Evolutionary conservation across 2,113 vertebrate species (phyloP).

Genomic region (Pseudorectes ferrugineus): DNA sequence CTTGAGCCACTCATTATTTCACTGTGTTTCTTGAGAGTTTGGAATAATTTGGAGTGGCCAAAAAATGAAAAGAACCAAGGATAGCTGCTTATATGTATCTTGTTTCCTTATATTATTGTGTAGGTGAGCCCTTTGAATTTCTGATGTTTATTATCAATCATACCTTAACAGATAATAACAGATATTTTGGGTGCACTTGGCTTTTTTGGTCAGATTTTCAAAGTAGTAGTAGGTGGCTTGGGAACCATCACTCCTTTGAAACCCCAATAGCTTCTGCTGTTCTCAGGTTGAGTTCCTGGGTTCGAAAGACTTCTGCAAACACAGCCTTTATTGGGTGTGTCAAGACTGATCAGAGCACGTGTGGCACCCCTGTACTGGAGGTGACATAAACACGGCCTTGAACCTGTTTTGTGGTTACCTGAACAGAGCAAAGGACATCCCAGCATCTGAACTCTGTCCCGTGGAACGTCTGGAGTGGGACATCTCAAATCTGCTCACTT

Average conservation of each 20-base stretch:
- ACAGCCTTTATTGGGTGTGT: accelerated
- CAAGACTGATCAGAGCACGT: neutral
- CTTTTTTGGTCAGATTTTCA: neutral
- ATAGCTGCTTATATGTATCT: neutral
- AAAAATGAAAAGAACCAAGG: neutral
- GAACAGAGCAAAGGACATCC: neutral
- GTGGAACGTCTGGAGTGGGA: accelerated
- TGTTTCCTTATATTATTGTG: neutral
- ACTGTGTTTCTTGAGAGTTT: neutral
- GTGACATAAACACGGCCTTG: neutral
- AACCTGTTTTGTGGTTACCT: neutral
- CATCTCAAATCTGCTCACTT: neutral
- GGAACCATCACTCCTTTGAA: neutral
- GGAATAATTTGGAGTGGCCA: neutral
- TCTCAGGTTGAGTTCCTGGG: neutral
- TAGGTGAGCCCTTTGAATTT: neutral
- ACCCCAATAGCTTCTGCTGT: neutral
- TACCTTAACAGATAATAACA: neutral
- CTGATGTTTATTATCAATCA: neutral
- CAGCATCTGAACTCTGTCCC: neutral
- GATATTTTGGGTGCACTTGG: neutral
- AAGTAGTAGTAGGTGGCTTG: neutral
- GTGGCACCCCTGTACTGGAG: neutral
- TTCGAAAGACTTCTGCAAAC: neutral
- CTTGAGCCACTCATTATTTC: neutral